Evolutionary conservation across 2,888 invertebrate species (phyloP), one percentile per base, ranked within the genome.

Genomic region (Celastrina argiolus): DNA sequence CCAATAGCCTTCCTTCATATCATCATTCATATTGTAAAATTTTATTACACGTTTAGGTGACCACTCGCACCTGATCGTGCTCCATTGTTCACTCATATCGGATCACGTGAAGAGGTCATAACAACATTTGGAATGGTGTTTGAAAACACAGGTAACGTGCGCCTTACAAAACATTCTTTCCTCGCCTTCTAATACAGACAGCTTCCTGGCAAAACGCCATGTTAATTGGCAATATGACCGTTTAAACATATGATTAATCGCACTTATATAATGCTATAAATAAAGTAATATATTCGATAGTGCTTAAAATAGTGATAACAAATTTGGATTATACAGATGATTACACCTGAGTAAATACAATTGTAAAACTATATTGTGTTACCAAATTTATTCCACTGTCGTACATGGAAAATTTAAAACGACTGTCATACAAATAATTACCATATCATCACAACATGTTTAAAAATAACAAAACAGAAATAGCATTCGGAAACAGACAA

Each of bases 401-500:
- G 51, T 14, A 5, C 26, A 14, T 14, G 51, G 22, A 51, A 51
- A 12, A 5, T 51, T 51, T 51, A 26, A 2, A 22, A 22, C 22
- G 22, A 22, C 7, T 16, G n/a, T 31, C 31, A 31, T 58, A 58
- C n/a, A 16, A 16, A n/a, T 10, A 12, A 8, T 6, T 31, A 58
- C n/a, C 28, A 1, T 31, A 31, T 18, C 12, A 22, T 51, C 51
- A 59, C 59, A 16, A 58, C 58, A 36, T 12, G 34, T 34, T 36
- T 59, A 59, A 26, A 59, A 59, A 59, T 58, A 58, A 34, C 28
- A 8, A 58, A 31, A 58, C 58, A 16, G 10, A 34, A 31, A 34
- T 59, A 59, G 36, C 31, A 8, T 4, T 31, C 34, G 59, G 59
- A 59, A 59, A 59, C 36, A n/a, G 34, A 59, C 31, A 59, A 59